Conservation (phyloP, 2,113 vertebrate genomes). For the Orthochromis indermauri region DNA sequence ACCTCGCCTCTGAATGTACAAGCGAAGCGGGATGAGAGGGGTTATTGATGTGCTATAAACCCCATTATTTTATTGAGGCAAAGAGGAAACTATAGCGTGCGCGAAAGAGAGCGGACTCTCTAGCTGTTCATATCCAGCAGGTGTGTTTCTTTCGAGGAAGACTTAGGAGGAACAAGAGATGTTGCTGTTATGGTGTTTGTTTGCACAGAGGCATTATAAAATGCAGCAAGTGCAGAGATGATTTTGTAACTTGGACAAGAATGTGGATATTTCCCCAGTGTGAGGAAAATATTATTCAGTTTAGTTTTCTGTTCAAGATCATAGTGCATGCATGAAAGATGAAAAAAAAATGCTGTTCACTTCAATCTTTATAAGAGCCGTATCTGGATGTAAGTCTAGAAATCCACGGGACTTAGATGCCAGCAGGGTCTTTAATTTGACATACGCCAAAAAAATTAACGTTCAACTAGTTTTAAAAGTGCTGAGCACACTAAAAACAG, state of each 20-base stretch:
- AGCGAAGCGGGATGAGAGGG: constrained; percentile 71
- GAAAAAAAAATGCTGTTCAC: not conserved
- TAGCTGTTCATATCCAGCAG: not conserved
- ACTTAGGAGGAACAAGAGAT: not conserved
- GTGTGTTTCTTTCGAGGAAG: not conserved
- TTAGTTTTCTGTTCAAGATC: not conserved
- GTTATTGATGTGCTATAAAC: constrained; percentile 75
- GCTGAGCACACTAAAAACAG: not conserved
- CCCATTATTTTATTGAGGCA: constrained; percentile 65
- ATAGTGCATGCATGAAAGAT: not conserved
- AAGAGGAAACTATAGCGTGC: constrained; percentile 60
- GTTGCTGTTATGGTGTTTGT: not conserved
- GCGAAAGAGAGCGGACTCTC: not conserved
- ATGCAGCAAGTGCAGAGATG: not conserved
- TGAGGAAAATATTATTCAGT: not conserved
- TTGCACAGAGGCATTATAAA: not conserved
- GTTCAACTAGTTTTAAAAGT: not conserved
- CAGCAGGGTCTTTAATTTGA: not conserved
- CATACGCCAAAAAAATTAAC: rapidly evolving
- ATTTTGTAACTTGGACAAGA: not conserved
- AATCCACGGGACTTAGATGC: not conserved
- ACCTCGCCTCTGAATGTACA: constrained; percentile 65
- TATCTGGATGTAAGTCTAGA: not conserved
- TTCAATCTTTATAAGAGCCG: not conserved
- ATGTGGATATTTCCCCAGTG: not conserved